These are phyloP conservation scores for Edolisoma coerulescens DNA, from an alignment of 2,113 vertebrate genomes.

Conservation along the genomic window DNA sequence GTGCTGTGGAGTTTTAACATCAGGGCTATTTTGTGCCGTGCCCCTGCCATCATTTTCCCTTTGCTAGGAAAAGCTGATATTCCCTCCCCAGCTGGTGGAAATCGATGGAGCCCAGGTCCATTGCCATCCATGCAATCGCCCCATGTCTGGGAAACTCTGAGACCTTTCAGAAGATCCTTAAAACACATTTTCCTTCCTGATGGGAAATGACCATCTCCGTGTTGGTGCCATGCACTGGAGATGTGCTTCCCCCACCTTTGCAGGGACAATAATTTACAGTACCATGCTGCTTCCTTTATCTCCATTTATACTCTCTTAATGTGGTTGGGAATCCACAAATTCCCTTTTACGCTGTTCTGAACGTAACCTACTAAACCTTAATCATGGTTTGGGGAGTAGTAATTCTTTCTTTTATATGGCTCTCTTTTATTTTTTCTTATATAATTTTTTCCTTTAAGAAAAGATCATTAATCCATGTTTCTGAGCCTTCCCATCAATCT, in stretches of 20 bases:
- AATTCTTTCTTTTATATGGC: constrained; percentile 63
- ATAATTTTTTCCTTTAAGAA: constrained; percentile 66
- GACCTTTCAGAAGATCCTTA: neutral
- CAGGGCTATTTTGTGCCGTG: neutral
- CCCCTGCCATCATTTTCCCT: neutral
- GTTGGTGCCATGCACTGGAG: neutral
- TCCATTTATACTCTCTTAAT: constrained; percentile 60
- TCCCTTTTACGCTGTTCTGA: constrained; percentile 61
- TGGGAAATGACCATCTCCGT: neutral
- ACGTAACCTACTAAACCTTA: constrained; percentile 71
- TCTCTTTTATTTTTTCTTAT: constrained; percentile 34
- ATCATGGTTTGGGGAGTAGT: constrained; percentile 70
- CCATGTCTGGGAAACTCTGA: neutral
- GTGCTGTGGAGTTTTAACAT: neutral
- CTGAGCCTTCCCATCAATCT: constrained; percentile 73
- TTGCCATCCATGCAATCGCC: neutral
- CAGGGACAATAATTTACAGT: constrained; percentile 42
- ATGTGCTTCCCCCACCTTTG: neutral
- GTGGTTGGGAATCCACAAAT: constrained; percentile 67
- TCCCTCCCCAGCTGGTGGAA: neutral
- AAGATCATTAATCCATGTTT: constrained; percentile 71
- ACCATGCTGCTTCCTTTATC: constrained; percentile 31
- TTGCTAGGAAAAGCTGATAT: neutral
- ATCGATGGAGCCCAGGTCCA: neutral
- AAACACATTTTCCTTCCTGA: neutral